A percentile compares a stretch with the other conserved stretches of the same genome.
Evolutionary conservation across 2,113 vertebrate species (phyloP).

Genomic region (Neodontobutis hainanensis): DNA sequence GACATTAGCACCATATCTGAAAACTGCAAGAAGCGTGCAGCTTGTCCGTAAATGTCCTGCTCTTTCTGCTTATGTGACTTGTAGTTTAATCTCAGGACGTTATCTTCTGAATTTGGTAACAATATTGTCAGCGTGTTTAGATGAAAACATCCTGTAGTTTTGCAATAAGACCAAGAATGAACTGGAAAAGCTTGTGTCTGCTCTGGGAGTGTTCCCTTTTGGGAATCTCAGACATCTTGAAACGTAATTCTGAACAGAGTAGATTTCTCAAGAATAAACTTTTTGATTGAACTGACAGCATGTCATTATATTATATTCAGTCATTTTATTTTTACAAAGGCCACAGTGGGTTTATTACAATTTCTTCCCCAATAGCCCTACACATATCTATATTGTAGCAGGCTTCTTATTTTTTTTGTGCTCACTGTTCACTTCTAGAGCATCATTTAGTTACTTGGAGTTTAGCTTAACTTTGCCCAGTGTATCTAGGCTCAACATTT

Average conservation of each 20-base stretch:
- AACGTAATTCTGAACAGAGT: conserved; percentile 51
- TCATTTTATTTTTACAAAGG: too few relatives aligned
- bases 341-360: too few relatives aligned
- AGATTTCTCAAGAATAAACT: conserved; percentile 29
- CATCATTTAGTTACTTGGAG: too few relatives aligned
- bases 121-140: not conserved
- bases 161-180: conserved; percentile 45
- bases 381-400: too few relatives aligned
- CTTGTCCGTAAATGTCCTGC: not conserved
- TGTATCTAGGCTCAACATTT: too few relatives aligned
- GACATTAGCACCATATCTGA: not conserved
- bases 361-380: too few relatives aligned
- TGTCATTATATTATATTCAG: too few relatives aligned
- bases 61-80: not conserved
- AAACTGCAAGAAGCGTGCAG: not conserved
- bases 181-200: conserved; percentile 45
- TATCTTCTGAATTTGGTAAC: conserved; percentile 5
- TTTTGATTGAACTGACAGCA: too few relatives aligned
- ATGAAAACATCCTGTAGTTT: conserved; percentile 36
- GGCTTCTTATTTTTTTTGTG: too few relatives aligned
- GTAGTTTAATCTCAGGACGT: not conserved
- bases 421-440: too few relatives aligned
- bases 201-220: conserved; percentile 34
- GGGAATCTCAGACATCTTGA: conserved; percentile 50
- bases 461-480: too few relatives aligned